These are phyloP conservation scores for Steinernema khuongi DNA, from an alignment of 1,140 invertebrate genomes.

Conservation along the genomic window DNA sequence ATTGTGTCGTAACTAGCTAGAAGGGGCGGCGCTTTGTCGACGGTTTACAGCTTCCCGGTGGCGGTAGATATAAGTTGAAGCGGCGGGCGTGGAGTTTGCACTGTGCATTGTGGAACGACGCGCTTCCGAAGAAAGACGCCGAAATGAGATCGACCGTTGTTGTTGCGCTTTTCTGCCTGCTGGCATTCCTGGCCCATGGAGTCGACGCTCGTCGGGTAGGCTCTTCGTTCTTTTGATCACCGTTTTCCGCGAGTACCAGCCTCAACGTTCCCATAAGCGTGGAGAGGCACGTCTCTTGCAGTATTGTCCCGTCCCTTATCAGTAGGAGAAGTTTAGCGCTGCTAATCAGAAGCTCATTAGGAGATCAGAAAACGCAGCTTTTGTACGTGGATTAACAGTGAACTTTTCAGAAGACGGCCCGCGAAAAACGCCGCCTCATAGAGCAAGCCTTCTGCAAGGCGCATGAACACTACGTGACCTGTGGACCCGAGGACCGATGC, in stretches of 20 bases:
- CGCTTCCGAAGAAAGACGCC: not conserved
- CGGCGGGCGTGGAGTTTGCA: not conserved
- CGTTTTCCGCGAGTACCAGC: not conserved
- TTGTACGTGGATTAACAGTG: not conserved
- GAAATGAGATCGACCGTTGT: not conserved
- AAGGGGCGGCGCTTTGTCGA: not conserved
- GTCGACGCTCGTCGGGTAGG: not conserved
- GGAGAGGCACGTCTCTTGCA: not conserved
- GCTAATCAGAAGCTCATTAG: not conserved
- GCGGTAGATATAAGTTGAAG: not conserved
- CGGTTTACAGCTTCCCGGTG: slow-evolving; percentile 4
- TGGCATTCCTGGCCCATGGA: not conserved
- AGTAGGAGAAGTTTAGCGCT: not conserved
- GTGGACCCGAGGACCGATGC: slow-evolving; percentile 1
- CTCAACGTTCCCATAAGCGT: not conserved
- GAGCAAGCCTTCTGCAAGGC: slow-evolving; percentile 6
- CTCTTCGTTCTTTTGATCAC: not conserved
- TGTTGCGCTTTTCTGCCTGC: not conserved
- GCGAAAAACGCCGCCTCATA: not conserved
- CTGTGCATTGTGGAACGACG: not conserved
- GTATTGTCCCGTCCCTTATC: too few species aligned
- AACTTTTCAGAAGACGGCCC: not conserved
- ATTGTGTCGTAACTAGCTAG: slow-evolving; percentile 1
- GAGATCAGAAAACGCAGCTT: not conserved
- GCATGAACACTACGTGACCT: slow-evolving; percentile 9